Evolutionary conservation across 2,797 vertebrate genomes (phyloP), one percentile per base, ranked within the genome.

Genomic region (Poeciliopsis turneri): DNA sequence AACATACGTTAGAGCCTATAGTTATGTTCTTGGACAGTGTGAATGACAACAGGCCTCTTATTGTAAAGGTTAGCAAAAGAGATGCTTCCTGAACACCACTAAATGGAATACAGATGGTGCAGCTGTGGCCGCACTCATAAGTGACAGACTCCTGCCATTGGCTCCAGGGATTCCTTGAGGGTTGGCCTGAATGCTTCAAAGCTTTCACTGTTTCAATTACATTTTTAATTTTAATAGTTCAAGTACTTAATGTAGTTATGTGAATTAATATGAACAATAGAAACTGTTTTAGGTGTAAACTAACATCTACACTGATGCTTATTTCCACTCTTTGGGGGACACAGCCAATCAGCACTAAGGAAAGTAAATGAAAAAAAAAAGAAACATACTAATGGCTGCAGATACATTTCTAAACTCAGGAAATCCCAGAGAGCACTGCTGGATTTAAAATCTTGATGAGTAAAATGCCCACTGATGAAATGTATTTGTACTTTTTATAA

Each of bases 1-100:
- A 83, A 89, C 92, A 91, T 80, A 78, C 83, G 77, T 76, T 41
- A 18, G 87, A 87, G 88, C 86, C 85, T 88, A 85, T 74, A 49
- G 75, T 47, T 86, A 82, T 84, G 74, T 91, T 91, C 84, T 85
- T 83, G 28, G 83, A 89, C 81, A 76, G 77, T 53, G 16, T 70
- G 41, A 45, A 13, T 70, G 41, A 45, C 23, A 70, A 46, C 49
- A 57, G 78, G 18, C 73, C 87, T 87, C 51, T 82, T 25, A 68
- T 84, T 83, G 71, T 74, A 77, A 78, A 72, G 55, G 74, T 84
- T 74, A 80, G 74, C 84, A 53, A 82, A 86, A 87, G 76, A 57
- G 78, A 78, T 0, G 15, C 39, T 82, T 77, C 57, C 73, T 45
- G 57, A 33, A 25, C 76, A 47, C 53, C 28, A 68, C 49, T 30